Evolutionary conservation across 2,113 vertebrate genomes (phyloP).

Genomic region (Channa argus): DNA sequence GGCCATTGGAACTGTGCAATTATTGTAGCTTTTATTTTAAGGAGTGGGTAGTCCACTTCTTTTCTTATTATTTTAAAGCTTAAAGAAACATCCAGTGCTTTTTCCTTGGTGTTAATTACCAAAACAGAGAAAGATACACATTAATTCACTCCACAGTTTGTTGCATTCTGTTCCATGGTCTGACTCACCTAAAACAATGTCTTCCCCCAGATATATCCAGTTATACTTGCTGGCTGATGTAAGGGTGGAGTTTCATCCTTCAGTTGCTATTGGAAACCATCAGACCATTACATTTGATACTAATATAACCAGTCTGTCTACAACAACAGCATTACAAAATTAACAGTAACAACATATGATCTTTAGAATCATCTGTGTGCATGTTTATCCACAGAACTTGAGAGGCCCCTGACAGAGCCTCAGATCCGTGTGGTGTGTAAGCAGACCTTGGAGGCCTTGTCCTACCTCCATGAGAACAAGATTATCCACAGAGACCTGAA

Average conservation of each 20-base stretch:
- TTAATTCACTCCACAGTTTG: slow-evolving; percentile 9
- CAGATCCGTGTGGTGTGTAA: slow-evolving; percentile 97
- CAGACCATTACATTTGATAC: slow-evolving; percentile 7
- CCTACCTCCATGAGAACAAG: slow-evolving; percentile 96
- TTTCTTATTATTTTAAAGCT: slow-evolving; percentile 40
- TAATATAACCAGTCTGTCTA: slow-evolving; percentile 22
- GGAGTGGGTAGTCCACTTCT: slow-evolving; percentile 64
- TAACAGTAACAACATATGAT: not conserved
- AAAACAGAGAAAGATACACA: not conserved
- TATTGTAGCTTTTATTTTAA: slow-evolving; percentile 76
- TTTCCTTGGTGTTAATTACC: slow-evolving; percentile 15
- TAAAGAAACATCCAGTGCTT: slow-evolving; percentile 30
- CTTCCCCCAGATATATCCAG: slow-evolving; percentile 30
- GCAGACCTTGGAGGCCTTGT: slow-evolving; percentile 93
- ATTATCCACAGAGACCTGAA: slow-evolving; percentile 98
- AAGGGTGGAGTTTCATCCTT: slow-evolving; percentile 33
- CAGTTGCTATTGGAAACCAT: slow-evolving; percentile 46
- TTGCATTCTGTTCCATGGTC: slow-evolving; percentile 27
- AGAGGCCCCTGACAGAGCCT: slow-evolving; percentile 94
- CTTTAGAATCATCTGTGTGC: not conserved
- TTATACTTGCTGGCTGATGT: slow-evolving; percentile 43
- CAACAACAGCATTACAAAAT: slow-evolving; percentile 13
- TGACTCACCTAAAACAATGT: slow-evolving; percentile 39
- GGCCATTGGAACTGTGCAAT: slow-evolving; percentile 71
- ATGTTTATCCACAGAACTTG: slow-evolving; percentile 87